Evolutionary conservation across 2,888 invertebrate genomes (phyloP).

Genomic region (Pachliopta kotzebuea): DNA sequence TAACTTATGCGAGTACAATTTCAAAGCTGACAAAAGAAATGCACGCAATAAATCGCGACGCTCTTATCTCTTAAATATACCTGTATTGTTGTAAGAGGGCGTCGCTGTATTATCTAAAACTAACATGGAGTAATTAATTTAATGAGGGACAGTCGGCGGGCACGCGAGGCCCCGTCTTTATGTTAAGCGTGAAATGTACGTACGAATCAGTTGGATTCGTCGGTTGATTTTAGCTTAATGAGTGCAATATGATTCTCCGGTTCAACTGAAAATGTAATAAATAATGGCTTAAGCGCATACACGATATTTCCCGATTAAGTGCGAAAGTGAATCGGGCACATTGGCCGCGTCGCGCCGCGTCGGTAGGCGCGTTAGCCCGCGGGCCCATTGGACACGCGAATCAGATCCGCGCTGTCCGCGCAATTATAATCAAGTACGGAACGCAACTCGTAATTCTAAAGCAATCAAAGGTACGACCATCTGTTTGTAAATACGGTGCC

Average conservation of each 20-base stretch:
- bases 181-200: neutral
- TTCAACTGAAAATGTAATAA: conserved; percentile 70
- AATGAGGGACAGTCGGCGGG: conserved; percentile 60
- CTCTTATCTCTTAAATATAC: conserved; percentile 74
- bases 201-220: conserved; percentile 6
- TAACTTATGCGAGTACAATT: conserved; percentile 81
- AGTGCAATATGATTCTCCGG: conserved; percentile 73
- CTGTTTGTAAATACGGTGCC: conserved; percentile 53
- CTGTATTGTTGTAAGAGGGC: conserved; percentile 71
- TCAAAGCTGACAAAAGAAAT: conserved; percentile 81
- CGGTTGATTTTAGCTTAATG: conserved; percentile 75
- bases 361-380: conserved; percentile 52
- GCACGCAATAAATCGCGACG: conserved; percentile 75
- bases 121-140: conserved; percentile 76
- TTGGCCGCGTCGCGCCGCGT: conserved; percentile 30
- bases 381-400: conserved; percentile 76
- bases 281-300: conserved; percentile 75
- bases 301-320: conserved; percentile 80
- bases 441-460: conserved; percentile 74
- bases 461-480: conserved; percentile 71
- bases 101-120: conserved; percentile 64
- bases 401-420: conserved; percentile 73
- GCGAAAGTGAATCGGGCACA: conserved; percentile 60
- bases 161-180: conserved; percentile 1
- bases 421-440: conserved; percentile 77